phyloP scores from a whole-genome alignment of 1,140 invertebrate species.

The Nautilus pompilius region DNA sequence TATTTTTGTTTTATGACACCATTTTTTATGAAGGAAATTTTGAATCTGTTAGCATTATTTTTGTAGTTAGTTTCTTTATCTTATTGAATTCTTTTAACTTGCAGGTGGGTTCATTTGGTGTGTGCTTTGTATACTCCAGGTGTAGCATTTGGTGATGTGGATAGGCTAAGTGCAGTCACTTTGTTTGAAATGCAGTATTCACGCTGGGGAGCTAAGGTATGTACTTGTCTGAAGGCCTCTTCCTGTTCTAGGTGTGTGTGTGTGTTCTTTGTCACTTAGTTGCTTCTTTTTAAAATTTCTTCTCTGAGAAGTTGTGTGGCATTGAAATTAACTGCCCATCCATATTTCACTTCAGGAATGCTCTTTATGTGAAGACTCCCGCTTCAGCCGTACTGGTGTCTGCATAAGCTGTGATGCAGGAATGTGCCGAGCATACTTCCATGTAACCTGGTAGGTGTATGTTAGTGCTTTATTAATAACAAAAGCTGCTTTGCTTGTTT shows the following conservation, averaged over 20 bases:
- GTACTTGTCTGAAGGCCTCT: slow-evolving; percentile 4
- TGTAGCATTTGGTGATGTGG: slow-evolving; percentile 93
- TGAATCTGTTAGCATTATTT: not conserved
- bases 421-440: slow-evolving; percentile 95
- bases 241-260: not conserved
- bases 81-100: slow-evolving; percentile 9
- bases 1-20: not conserved
- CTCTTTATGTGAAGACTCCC: slow-evolving; percentile 76
- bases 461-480: not conserved
- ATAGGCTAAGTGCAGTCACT: slow-evolving; percentile 64
- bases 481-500: not conserved
- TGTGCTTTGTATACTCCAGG: slow-evolving; percentile 95
- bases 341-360: slow-evolving; percentile 50
- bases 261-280: not conserved
- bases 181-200: slow-evolving; percentile 94
- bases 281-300: not conserved
- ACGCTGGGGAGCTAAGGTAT: slow-evolving; percentile 84
- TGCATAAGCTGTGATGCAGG: slow-evolving; percentile 96
- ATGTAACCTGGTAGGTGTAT: slow-evolving; percentile 85
- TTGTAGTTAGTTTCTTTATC: not conserved
- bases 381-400: slow-evolving; percentile 86
- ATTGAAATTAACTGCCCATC: not conserved
- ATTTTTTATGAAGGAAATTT: not conserved
- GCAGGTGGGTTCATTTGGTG: slow-evolving; percentile 92
- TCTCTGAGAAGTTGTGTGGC: not conserved